Conservation (phyloP, 2,113 vertebrate genomes). For the Urocitellus parryii region DNA sequence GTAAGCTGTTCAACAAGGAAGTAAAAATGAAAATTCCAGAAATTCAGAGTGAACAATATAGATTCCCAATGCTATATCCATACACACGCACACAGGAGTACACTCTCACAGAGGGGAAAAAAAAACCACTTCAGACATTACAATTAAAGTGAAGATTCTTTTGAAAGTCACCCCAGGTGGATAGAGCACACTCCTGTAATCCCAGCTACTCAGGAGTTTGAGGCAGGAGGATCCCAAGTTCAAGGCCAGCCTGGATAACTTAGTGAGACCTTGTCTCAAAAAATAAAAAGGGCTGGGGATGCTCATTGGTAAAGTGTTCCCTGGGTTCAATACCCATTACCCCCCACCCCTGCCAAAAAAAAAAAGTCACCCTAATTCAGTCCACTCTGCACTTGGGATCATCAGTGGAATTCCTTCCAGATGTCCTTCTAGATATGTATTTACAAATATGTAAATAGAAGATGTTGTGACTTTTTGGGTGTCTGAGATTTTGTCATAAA, state of each 20-base stretch:
- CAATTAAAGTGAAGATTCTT: background rate
- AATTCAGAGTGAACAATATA: background rate
- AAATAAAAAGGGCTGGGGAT: no score
- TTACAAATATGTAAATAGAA: background rate
- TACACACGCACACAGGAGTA: background rate
- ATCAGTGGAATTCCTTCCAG: background rate
- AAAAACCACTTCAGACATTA: background rate
- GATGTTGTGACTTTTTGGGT: background rate
- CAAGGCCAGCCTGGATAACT: no score
- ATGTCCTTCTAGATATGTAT: background rate
- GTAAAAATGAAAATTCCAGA: slow-evolving; percentile 18
- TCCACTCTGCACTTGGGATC: background rate
- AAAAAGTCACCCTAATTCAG: background rate
- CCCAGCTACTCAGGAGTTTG: no score
- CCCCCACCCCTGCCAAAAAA: no score
- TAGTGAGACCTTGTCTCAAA: no score
- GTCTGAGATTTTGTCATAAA: slow-evolving; percentile 7
- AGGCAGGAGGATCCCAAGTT: no score
- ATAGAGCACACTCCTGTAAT: no score
- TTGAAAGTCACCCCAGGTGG: background rate
- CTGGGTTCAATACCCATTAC: no score
- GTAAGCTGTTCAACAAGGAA: background rate
- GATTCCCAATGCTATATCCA: slow-evolving; percentile 2
- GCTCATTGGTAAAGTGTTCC: no score
- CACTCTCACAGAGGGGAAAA: background rate